phyloP scores from a whole-genome alignment of 2,797 vertebrate species.

The Allochrocebus solatus region DNA sequence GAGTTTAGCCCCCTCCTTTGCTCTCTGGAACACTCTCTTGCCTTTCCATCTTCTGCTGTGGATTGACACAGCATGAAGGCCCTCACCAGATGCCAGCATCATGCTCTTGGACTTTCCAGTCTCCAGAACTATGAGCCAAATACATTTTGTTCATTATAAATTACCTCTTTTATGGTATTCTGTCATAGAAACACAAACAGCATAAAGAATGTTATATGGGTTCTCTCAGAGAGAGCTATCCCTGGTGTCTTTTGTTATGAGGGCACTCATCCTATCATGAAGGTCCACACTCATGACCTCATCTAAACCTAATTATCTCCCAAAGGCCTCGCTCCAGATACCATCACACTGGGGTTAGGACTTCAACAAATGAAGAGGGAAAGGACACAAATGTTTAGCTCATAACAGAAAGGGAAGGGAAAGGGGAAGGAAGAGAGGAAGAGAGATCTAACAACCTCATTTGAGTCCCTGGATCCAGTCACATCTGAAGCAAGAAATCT shows the following conservation, averaged over 20 bases:
- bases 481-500: neutral
- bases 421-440: neutral
- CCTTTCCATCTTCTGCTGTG: neutral
- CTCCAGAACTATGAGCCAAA: neutral
- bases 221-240: neutral
- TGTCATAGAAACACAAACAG: neutral
- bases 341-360: neutral
- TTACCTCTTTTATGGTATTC: neutral
- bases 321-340: neutral
- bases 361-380: neutral
- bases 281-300: neutral
- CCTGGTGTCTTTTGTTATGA: neutral
- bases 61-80: neutral
- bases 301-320: neutral
- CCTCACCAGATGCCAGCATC: neutral
- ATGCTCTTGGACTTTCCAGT: neutral
- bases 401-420: neutral
- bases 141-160: neutral
- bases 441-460: neutral
- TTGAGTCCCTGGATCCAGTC: neutral
- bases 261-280: neutral
- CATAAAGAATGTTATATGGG: too few relatives aligned
- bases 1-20: neutral
- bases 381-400: neutral
- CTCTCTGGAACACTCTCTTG: neutral